phyloP scores from a whole-genome alignment of 2,888 invertebrate genomes.

The Cerastis rubricosa region DNA sequence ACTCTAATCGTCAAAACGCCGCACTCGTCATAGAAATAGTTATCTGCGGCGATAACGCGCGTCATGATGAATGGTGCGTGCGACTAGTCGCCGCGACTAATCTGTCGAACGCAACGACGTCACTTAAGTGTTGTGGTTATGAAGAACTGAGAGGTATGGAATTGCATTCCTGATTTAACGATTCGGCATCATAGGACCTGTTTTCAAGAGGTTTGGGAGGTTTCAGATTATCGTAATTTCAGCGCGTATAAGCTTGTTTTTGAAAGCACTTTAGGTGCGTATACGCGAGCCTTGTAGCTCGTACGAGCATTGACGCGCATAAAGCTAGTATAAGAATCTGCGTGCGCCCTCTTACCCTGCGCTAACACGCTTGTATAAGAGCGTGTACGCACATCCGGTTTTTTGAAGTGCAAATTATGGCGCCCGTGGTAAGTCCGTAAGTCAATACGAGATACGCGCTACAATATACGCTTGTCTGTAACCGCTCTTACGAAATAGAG shows the following conservation, averaged over 20 bases:
- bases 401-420: too few species aligned
- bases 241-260: background rate
- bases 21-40: conserved; percentile 47
- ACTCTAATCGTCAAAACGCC: conserved; percentile 7
- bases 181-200: background rate
- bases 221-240: background rate
- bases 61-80: conserved; percentile 9
- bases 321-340: background rate
- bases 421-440: too few species aligned
- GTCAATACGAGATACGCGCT: too few species aligned
- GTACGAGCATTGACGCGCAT: background rate
- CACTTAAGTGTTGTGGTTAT: conserved; percentile 28
- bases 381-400: background rate
- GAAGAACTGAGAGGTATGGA: background rate
- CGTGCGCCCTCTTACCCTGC: background rate
- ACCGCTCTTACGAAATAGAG: background rate
- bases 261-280: background rate
- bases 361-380: background rate
- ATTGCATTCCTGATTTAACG: conserved; percentile 20
- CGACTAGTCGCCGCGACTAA: conserved; percentile 37
- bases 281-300: background rate
- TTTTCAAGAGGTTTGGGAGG: background rate
- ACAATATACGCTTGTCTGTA: too few species aligned
- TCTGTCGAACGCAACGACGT: background rate
- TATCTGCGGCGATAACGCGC: conserved; percentile 41